Evolutionary conservation across 2,113 vertebrate species (phyloP), one percentile per base, ranked within the genome.

Genomic region (Struthidea cinerea): DNA sequence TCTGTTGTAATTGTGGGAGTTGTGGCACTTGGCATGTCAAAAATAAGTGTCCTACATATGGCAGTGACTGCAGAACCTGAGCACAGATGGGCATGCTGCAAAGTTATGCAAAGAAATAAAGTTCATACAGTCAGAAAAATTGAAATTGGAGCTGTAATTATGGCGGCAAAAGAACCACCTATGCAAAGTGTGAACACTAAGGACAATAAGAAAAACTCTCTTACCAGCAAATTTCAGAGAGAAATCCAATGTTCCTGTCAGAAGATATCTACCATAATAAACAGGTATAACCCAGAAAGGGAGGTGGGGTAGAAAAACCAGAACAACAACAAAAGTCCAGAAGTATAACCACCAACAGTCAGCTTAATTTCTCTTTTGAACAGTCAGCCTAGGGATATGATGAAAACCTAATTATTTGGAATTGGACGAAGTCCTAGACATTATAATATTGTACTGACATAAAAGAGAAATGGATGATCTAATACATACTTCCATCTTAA

Each of bases 41-140:
- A 92, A 96, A 93, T 75, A 90, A 85, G 22, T 90, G 76, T 60
- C 59, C 69, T 89, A 88, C 73, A 93, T 96, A 89, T 55, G 53
- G 52, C 49, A 71, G 26, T 2, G 12, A 78, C 60, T 84, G 63
- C 44, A 94, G 65, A 87, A 89, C 42, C 44, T 47, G 18, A 64
- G 44, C 60, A 69, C 44, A 85, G 60, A 69, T 7, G 4, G 82
- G 47, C 37, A 80, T n/a, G 27, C 13, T 91, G 57, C 37, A 95
- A 91, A 90, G 71, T 46, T 81, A 30, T 68, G 49, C 52, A 83
- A 92, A 87, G 47, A 15, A 85, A 49, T 77, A 77, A 85, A 56
- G 44, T 69, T 16, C 6, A 69, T 35, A 21, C 21, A 68, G 27
- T 55, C 44, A 87, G 18, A 71, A 32, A 79, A 86, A 69, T 57